A percentile compares a stretch with the other conserved stretches of the same genome.
Conservation (phyloP, 1,140 invertebrate species). For the Atopsyche davidsoni region DNA sequence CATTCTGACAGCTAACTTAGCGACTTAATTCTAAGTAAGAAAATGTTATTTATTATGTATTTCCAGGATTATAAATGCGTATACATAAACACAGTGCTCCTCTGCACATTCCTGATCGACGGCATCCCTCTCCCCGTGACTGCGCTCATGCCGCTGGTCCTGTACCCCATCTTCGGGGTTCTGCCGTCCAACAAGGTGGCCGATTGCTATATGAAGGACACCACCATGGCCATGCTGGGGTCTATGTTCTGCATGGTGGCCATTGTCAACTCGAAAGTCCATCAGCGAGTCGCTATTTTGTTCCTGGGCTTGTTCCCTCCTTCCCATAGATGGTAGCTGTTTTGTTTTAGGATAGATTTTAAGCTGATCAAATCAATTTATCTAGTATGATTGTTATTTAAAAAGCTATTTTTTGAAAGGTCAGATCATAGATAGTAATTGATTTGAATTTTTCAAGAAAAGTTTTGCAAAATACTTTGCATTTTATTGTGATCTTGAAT, state of each 20-base stretch:
- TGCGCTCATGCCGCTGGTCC: slow-evolving; percentile 47
- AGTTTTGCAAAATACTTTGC: no score
- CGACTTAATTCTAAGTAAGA: no score
- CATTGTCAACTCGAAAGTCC: slow-evolving; percentile 68
- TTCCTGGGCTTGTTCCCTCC: no score
- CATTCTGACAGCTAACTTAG: no score
- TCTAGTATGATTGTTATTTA: no score
- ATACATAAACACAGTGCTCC: slow-evolving; percentile 57
- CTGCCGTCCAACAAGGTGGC: slow-evolving; percentile 20
- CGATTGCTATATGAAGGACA: slow-evolving; percentile 6
- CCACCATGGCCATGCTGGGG: slow-evolving; percentile 31
- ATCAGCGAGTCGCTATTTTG: slow-evolving; percentile 66
- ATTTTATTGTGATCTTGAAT: no score
- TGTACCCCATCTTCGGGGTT: slow-evolving; percentile 53
- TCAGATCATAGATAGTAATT: no score
- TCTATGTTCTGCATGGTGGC: slow-evolving; percentile 66
- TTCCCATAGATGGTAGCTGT: no score
- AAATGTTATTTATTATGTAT: background rate
- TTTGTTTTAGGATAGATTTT: no score
- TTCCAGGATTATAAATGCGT: slow-evolving; percentile 47
- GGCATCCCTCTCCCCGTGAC: slow-evolving; percentile 54
- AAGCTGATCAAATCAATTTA: no score
- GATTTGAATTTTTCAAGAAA: no score
- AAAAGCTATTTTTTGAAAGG: no score
- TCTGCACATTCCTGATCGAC: slow-evolving; percentile 60